These are phyloP conservation scores for Egretta garzetta DNA, from an alignment of 2,113 vertebrate species.

Conservation along the genomic window DNA sequence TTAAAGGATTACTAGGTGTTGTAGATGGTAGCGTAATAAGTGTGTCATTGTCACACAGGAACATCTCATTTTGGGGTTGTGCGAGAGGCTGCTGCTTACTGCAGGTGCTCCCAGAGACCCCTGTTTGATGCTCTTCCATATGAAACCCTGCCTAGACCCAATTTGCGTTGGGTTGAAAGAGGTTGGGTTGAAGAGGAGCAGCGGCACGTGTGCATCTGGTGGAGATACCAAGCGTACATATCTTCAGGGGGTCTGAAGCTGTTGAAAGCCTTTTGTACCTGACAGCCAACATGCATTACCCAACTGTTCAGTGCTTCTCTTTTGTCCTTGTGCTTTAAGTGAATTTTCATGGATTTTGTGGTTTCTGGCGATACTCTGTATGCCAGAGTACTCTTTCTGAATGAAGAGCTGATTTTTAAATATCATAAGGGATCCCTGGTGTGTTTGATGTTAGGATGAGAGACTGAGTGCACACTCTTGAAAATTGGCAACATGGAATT, in stretches of 20 bases:
- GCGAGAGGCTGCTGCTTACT: neutral
- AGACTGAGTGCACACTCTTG: neutral
- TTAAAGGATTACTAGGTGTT: neutral
- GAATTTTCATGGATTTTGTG: neutral
- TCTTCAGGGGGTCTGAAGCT: neutral
- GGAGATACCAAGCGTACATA: rapidly evolving
- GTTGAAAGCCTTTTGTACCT: neutral
- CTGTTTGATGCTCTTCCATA: neutral
- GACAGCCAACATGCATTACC: neutral
- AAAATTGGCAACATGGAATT: neutral
- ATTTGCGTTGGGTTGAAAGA: neutral
- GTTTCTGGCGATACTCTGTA: neutral
- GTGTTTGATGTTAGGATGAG: neutral
- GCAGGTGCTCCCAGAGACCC: neutral
- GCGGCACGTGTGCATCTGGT: rapidly evolving
- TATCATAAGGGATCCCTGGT: neutral
- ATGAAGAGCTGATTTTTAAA: neutral
- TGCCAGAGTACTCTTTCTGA: neutral
- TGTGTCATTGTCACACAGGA: rapidly evolving
- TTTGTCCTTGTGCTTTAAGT: constrained; percentile 10
- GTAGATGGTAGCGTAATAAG: neutral
- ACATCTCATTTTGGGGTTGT: neutral
- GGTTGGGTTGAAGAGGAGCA: rapidly evolving
- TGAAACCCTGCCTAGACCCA: neutral
- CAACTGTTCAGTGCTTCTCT: neutral